Percentiles rank a stretch among this genome's conserved stretches.
phyloP scores from a whole-genome alignment of 1,140 invertebrate genomes.

The Hirudo medicinalis region DNA sequence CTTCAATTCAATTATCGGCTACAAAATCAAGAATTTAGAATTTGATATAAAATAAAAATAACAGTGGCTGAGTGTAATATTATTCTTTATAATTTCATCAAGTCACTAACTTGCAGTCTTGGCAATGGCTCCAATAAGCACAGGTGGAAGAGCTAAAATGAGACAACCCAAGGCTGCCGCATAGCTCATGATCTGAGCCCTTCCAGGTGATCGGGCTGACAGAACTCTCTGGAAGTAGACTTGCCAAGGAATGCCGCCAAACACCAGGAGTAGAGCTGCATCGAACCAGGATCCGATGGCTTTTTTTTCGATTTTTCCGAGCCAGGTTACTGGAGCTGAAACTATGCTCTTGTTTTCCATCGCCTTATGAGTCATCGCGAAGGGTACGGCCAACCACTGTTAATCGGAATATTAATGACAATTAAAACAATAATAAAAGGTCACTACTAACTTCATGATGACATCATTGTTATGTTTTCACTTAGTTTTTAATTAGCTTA shows the following conservation, averaged over 20 bases:
- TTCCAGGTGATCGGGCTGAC: slow-evolving; percentile 78
- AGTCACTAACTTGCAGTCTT: slow-evolving; percentile 66
- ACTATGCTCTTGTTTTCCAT: slow-evolving; percentile 62
- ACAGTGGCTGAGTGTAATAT: too few species aligned
- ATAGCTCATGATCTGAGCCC: slow-evolving; percentile 88
- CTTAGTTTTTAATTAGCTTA: too few species aligned
- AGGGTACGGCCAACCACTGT: slow-evolving; percentile 91
- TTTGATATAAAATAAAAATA: too few species aligned
- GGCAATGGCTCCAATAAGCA: slow-evolving; percentile 87
- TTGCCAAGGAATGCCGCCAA: slow-evolving; percentile 98
- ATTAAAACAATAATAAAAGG: too few species aligned
- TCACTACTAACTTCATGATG: too few species aligned
- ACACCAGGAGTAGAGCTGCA: slow-evolving; percentile 63
- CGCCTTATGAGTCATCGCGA: slow-evolving; percentile 72
- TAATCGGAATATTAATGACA: slow-evolving; percentile 17
- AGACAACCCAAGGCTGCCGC: slow-evolving; percentile 87
- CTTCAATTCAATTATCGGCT: too few species aligned
- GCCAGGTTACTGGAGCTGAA: slow-evolving; percentile 7
- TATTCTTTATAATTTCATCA: background rate
- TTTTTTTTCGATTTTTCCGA: slow-evolving; percentile 48
- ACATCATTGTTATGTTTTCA: too few species aligned
- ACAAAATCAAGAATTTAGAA: too few species aligned
- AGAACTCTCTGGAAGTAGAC: slow-evolving; percentile 95
- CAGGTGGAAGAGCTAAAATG: slow-evolving; percentile 87
- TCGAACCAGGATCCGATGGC: slow-evolving; percentile 52